These are phyloP conservation scores for Ernsta delagoae DNA, from an alignment of 2,888 invertebrate species.

Conservation along the genomic window DNA sequence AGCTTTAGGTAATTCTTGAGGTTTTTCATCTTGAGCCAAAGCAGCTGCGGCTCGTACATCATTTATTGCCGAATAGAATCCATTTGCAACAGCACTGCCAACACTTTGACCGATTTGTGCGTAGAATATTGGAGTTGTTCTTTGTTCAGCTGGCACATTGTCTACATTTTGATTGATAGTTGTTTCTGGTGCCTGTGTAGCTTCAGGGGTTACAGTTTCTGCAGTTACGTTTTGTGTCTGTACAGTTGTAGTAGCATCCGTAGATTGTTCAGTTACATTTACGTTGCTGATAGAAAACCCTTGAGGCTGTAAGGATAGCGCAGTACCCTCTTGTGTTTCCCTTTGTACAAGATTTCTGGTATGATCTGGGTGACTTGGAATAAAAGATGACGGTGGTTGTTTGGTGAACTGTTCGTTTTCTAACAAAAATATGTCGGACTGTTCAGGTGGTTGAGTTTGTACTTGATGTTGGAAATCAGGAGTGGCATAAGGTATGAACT, in stretches of 20 bases:
- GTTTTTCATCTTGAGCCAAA: conserved; percentile 83
- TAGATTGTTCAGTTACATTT: conserved; percentile 59
- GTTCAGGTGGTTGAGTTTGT: conserved; percentile 43
- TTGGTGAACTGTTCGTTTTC: conserved; percentile 64
- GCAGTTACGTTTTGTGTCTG: conserved; percentile 59
- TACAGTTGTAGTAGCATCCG: conserved; percentile 56
- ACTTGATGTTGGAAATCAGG: conserved; percentile 49
- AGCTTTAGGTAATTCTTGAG: conserved; percentile 63
- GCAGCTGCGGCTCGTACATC: conserved; percentile 86
- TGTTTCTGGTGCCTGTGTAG: conserved; percentile 58
- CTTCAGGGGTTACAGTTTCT: conserved; percentile 55
- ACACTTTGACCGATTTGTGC: conserved; percentile 75
- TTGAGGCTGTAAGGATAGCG: conserved; percentile 64
- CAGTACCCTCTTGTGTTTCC: conserved; percentile 67
- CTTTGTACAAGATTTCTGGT: conserved; percentile 72
- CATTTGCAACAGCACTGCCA: conserved; percentile 66
- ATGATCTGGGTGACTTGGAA: conserved; percentile 51
- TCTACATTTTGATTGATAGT: conserved; percentile 65
- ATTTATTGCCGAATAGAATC: conserved; percentile 85
- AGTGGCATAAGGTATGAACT: conserved; percentile 74
- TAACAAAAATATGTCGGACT: conserved; percentile 55
- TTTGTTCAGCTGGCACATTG: conserved; percentile 54
- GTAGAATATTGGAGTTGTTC: conserved; percentile 75
- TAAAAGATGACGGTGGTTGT: conserved; percentile 56
- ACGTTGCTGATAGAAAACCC: conserved; percentile 47